Percentiles rank a stretch among this genome's conserved stretches.
These are phyloP conservation scores for Yponomeuta sedellus DNA, from an alignment of 2,888 invertebrate species.

Conservation along the genomic window DNA sequence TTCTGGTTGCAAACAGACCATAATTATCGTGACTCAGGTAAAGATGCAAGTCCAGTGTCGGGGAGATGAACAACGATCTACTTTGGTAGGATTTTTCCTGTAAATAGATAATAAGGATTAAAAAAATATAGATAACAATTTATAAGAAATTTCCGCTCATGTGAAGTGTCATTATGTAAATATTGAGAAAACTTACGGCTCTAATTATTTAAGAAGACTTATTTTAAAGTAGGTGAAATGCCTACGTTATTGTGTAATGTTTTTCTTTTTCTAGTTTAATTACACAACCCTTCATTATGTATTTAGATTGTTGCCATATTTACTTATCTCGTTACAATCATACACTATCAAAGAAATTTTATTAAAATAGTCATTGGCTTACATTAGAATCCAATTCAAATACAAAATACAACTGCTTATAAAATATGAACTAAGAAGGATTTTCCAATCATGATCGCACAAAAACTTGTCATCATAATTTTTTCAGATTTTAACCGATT, in stretches of 20 bases:
- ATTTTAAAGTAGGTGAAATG: not conserved
- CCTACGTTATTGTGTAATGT: conserved; percentile 11
- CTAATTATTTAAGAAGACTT: conserved; percentile 7
- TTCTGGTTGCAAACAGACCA: not conserved
- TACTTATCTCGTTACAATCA: conserved; percentile 20
- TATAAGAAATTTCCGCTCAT: conserved; percentile 21
- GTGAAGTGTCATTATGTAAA: conserved; percentile 31
- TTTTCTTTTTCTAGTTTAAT: not conserved
- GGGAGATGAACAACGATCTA: conserved; percentile 4
- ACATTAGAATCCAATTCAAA: conserved; percentile 13
- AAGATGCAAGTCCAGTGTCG: conserved; percentile 3
- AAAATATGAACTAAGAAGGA: not conserved
- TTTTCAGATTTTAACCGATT: not conserved
- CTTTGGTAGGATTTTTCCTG: conserved; percentile 5
- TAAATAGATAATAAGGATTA: conserved; percentile 15
- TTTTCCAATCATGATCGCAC: not conserved
- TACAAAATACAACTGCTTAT: not conserved
- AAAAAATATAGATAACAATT: conserved; percentile 15
- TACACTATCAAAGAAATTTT: conserved; percentile 18
- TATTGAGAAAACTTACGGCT: conserved; percentile 17
- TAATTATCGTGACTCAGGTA: not conserved
- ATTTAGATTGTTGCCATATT: conserved; percentile 34
- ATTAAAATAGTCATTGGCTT: conserved; percentile 23
- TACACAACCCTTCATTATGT: conserved; percentile 11
- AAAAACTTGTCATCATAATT: not conserved